Evolutionary conservation across 2,113 vertebrate genomes (phyloP), one percentile per base, ranked within the genome.

Genomic region (Anseranas semipalmata): DNA sequence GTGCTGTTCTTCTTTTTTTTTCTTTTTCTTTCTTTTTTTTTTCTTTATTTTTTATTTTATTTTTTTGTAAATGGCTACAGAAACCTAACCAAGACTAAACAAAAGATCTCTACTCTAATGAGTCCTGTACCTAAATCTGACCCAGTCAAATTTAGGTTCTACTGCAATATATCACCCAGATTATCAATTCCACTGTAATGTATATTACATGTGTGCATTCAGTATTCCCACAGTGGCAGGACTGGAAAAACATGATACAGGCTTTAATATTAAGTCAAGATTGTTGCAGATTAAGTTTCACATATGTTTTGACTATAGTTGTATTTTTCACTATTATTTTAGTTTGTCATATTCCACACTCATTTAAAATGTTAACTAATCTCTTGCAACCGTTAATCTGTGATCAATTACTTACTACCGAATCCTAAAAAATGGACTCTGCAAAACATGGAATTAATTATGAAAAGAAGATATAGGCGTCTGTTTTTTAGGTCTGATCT

Each of bases 261-360:
- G 25, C 41, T 91, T 92, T 70, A 87, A 82, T 90, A 92, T 93
- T 91, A 89, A 89, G 37, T 93, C 90, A 95, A 76, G 84, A 85
- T 50, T 82, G 60, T 62, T 90, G 73, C 45, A 87, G 73, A 73
- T 90, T 41, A 81, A 5, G n/a, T 96, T 97, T 95, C 96, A 92
- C 53, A 15, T 89, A 41, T 87, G 77, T 92, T 95, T 96, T 95
- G 86, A 66, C 94, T 96, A 46, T 55, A 46, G 25, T 70, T 85
- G 27, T 39, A 73, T 65, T 89, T 94, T 92, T 79, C 58, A 46
- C 12, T 73, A 58, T 70, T 70, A 82, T 73, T 96, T 95, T 85
- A 63, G 17, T 79, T 85, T 87, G 39, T 50, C 32, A 22, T 82
- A 66, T 66, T 92, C 80, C 58, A 65, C 37, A 77, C 27, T 68